A percentile compares a stretch with the other conserved stretches of the same genome.
Evolutionary conservation across 2,113 vertebrate species (phyloP).

Genomic region (Prionailurus viverrinus): DNA sequence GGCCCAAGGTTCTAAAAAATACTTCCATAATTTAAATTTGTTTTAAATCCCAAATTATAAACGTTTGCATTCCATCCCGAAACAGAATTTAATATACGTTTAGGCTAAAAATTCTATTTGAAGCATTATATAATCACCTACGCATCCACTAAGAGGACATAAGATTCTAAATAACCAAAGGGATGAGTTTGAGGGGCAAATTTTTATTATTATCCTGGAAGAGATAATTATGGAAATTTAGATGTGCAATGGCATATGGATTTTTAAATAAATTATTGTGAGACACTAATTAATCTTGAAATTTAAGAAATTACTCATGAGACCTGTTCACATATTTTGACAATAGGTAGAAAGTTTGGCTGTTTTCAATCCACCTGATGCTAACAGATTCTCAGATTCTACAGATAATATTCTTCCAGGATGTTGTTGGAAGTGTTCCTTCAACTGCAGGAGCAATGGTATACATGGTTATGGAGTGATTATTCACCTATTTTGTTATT

Average conservation of each 20-base stretch:
- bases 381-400: constrained; percentile 37
- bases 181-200: not conserved
- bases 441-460: not conserved
- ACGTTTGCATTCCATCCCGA: not conserved
- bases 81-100: not conserved
- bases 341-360: not conserved
- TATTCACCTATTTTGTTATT: not conserved
- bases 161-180: constrained; percentile 19
- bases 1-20: not conserved
- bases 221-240: not conserved
- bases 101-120: constrained; percentile 23
- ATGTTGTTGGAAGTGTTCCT: not conserved
- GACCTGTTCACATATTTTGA: constrained; percentile 14
- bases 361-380: not conserved
- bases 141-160: not conserved
- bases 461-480: not conserved
- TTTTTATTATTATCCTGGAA: not conserved
- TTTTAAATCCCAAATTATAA: not conserved
- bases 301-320: constrained; percentile 46
- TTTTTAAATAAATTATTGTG: constrained; percentile 59
- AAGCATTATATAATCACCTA: not conserved
- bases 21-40: constrained; percentile 38
- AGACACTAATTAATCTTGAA: constrained; percentile 65
- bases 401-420: not conserved
- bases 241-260: not conserved